These are phyloP conservation scores for Heliconius ethilla DNA, from an alignment of 2,888 invertebrate genomes.

Conservation along the genomic window DNA sequence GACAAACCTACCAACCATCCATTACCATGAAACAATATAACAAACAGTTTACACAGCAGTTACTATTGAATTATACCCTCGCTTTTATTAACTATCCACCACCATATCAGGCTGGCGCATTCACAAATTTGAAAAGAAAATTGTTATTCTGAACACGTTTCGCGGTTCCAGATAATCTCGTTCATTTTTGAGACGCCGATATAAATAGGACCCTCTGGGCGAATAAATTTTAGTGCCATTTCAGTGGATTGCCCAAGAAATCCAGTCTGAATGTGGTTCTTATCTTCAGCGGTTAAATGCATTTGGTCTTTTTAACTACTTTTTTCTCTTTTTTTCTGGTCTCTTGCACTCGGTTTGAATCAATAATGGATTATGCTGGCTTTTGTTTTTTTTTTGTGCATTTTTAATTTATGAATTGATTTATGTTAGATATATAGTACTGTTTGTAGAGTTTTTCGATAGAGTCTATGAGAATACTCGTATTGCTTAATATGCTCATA, in stretches of 20 bases:
- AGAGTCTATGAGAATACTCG: too few relatives aligned
- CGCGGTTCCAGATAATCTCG: constrained; percentile 77
- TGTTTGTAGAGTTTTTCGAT: too few relatives aligned
- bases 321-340: constrained; percentile 7
- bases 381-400: constrained; percentile 36
- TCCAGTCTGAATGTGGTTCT: constrained; percentile 41
- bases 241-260: constrained; percentile 53
- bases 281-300: constrained; percentile 41
- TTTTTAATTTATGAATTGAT: not conserved
- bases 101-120: constrained; percentile 41
- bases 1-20: not conserved
- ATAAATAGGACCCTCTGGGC: constrained; percentile 77
- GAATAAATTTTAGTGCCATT: constrained; percentile 78
- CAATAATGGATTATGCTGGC: constrained; percentile 6
- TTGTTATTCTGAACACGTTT: constrained; percentile 75
- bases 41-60: not conserved
- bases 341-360: constrained; percentile 17
- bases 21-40: not conserved
- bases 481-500: too few relatives aligned
- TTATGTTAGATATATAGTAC: too few relatives aligned
- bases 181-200: constrained; percentile 78
- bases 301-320: constrained; percentile 38
- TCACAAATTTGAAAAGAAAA: constrained; percentile 43
- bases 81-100: constrained; percentile 37
- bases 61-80: not conserved